These are phyloP conservation scores for Salpingus planirostris DNA, from an alignment of 2,888 invertebrate genomes.

Conservation along the genomic window DNA sequence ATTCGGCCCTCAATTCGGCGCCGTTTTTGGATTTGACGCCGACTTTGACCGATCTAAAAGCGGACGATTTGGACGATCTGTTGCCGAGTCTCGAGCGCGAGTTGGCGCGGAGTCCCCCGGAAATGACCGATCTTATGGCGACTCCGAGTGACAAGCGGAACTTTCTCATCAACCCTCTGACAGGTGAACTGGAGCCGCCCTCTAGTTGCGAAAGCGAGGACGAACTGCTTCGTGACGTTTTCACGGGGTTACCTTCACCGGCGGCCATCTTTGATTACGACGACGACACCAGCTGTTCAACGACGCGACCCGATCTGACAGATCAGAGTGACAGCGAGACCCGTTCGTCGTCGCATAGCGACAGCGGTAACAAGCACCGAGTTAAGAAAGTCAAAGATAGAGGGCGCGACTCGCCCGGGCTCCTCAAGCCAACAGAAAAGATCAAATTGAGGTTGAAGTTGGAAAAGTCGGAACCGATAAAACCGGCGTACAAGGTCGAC, in stretches of 20 bases:
- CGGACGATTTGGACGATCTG: constrained; percentile 55
- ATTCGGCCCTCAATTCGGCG: constrained; percentile 21
- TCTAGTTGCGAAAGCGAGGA: constrained; percentile 54
- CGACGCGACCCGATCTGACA: constrained; percentile 42
- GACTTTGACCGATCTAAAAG: constrained; percentile 38
- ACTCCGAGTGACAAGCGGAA: constrained; percentile 46
- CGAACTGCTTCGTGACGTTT: constrained; percentile 41
- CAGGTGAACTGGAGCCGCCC: constrained; percentile 77
- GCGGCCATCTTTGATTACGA: constrained; percentile 46
- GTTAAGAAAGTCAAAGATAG: constrained; percentile 27
- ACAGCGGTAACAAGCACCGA: constrained; percentile 33
- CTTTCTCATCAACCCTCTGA: constrained; percentile 83
- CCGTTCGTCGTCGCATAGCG: constrained; percentile 29
- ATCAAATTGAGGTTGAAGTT: constrained; percentile 74
- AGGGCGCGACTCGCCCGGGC: constrained; percentile 36
- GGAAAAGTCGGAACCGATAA: constrained; percentile 73
- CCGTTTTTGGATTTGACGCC: constrained; percentile 38
- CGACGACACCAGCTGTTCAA: constrained; percentile 51
- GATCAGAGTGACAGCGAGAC: constrained; percentile 40
- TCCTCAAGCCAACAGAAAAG: constrained; percentile 53
- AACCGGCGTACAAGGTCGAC: constrained; percentile 72
- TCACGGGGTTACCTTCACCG: constrained; percentile 37
- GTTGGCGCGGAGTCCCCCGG: constrained; percentile 45
- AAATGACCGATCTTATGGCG: constrained; percentile 48
- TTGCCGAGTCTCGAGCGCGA: constrained; percentile 55